Conservation (phyloP, 1,140 invertebrate species). For the Drosophila busckii region DNA sequence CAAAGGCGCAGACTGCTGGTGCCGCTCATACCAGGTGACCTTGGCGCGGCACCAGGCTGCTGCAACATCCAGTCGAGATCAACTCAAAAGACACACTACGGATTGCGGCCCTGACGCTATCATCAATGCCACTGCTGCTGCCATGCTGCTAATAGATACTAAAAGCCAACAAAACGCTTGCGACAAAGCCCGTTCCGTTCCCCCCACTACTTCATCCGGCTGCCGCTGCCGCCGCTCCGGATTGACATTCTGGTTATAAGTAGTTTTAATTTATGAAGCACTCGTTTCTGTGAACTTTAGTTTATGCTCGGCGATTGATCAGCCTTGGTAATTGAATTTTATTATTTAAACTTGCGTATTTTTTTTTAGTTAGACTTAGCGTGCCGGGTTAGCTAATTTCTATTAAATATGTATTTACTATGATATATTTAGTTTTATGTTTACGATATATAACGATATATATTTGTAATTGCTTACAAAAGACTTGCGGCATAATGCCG, state of each 20-base stretch:
- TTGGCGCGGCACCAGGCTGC: constrained; percentile 47
- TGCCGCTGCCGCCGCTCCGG: too few relatives aligned
- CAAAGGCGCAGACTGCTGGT: constrained; percentile 64
- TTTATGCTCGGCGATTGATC: neutral
- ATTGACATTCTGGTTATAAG: too few relatives aligned
- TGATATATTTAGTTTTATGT: constrained; percentile 55
- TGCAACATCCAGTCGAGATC: constrained; percentile 11
- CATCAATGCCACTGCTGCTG: constrained; percentile 24
- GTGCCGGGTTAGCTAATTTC: constrained; percentile 59
- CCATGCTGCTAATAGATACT: constrained; percentile 64
- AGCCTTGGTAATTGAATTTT: constrained; percentile 16
- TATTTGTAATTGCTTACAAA: constrained; percentile 69
- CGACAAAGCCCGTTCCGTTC: constrained; percentile 29
- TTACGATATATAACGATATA: constrained; percentile 46
- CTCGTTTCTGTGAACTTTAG: constrained; percentile 49
- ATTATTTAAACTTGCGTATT: too few relatives aligned
- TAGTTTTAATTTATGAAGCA: constrained; percentile 45
- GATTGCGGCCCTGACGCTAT: constrained; percentile 15
- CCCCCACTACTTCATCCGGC: constrained; percentile 2
- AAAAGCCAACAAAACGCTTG: neutral
- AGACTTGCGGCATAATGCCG: constrained; percentile 63
- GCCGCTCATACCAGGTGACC: constrained; percentile 72
- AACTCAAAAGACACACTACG: neutral
- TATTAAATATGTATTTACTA: constrained; percentile 23
- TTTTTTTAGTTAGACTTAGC: constrained; percentile 56